Conservation (phyloP, 2,888 invertebrate species). For the Agrotis segetum region DNA sequence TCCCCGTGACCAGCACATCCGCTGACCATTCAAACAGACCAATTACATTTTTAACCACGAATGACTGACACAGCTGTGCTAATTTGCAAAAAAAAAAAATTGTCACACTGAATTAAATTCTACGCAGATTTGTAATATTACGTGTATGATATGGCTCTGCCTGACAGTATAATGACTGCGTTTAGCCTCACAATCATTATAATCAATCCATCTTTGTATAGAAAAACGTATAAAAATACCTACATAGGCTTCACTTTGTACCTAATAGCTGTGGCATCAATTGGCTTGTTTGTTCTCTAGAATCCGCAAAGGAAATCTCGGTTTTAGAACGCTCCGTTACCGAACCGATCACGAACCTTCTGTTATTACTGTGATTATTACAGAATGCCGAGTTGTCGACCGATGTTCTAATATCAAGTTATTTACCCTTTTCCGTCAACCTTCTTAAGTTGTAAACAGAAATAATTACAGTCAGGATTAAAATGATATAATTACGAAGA, state of each 20-base stretch:
- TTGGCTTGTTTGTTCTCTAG: background rate
- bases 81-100: constrained; percentile 48
- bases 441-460: background rate
- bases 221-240: background rate
- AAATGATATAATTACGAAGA: background rate
- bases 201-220: background rate
- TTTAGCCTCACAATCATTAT: constrained; percentile 13
- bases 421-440: background rate
- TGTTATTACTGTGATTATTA: background rate
- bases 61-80: constrained; percentile 43
- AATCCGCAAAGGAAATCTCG: constrained; percentile 7
- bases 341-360: background rate
- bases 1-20: constrained; percentile 83
- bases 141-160: constrained; percentile 3
- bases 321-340: background rate
- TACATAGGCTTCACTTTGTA: background rate
- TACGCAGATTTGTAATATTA: constrained; percentile 12
- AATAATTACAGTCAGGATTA: background rate
- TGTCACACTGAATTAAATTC: constrained; percentile 25
- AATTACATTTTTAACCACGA: constrained; percentile 62
- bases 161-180: constrained; percentile 34
- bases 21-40: constrained; percentile 75
- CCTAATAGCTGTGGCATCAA: background rate
- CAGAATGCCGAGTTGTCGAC: background rate
- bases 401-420: background rate